Conservation (phyloP, 2,797 vertebrate genomes). For the Crypturellus tataupa region DNA sequence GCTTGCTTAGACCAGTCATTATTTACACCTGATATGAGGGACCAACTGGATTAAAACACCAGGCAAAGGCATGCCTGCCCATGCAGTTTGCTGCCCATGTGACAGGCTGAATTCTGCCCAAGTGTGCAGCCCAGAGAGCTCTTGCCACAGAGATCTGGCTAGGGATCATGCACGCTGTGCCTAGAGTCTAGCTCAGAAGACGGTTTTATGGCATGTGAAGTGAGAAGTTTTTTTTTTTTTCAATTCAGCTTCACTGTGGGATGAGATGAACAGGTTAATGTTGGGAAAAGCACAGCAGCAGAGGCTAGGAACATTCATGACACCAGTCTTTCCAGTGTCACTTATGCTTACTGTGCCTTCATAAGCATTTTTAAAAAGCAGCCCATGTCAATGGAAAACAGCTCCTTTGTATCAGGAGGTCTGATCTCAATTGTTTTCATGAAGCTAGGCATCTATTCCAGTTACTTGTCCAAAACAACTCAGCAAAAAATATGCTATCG, state of each 20-base stretch:
- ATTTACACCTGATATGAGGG: background rate
- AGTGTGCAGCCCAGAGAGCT: accelerated
- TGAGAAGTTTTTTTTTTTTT: background rate
- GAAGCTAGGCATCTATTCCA: background rate
- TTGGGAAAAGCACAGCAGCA: background rate
- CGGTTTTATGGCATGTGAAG: background rate
- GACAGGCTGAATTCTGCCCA: background rate
- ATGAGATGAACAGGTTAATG: background rate
- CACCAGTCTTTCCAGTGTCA: background rate
- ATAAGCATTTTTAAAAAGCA: slow-evolving; percentile 1
- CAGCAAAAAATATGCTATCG: background rate
- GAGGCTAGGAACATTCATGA: background rate
- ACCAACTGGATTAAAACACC: background rate
- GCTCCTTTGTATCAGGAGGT: background rate
- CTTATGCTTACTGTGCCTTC: background rate
- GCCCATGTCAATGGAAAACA: background rate
- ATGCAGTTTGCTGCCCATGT: background rate
- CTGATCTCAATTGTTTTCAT: background rate
- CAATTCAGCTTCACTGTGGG: accelerated
- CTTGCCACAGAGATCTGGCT: background rate
- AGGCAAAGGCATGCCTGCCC: background rate
- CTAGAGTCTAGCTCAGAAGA: background rate
- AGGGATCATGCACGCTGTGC: background rate
- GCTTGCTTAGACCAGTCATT: background rate
- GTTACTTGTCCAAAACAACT: background rate